Conservation (phyloP, 2,888 invertebrate species). For the Rugalucina vietnamica region DNA sequence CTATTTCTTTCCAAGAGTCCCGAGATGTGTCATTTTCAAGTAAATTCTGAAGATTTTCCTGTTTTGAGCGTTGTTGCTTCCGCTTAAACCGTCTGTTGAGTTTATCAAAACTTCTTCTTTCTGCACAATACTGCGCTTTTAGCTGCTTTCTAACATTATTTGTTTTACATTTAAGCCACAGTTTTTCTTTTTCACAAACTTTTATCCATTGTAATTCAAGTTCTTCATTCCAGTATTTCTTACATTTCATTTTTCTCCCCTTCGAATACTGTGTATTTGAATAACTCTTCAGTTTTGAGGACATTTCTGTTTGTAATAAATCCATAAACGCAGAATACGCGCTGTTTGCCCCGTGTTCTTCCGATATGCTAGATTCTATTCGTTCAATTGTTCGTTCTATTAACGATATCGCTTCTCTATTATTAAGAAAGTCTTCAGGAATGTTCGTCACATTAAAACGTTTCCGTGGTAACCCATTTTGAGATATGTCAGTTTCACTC, state of each 20-base stretch:
- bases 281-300: too few relatives aligned
- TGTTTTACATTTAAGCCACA: neutral
- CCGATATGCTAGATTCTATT: neutral
- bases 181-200: neutral
- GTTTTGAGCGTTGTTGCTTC: neutral
- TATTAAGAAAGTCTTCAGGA: neutral
- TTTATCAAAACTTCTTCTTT: neutral
- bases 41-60: neutral
- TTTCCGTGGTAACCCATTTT: neutral
- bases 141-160: neutral
- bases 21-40: neutral
- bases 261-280: too few relatives aligned
- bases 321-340: too few relatives aligned
- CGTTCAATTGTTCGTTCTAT: neutral
- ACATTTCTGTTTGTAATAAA: too few relatives aligned
- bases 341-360: neutral
- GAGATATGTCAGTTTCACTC: neutral
- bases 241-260: too few relatives aligned
- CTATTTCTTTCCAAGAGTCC: slow-evolving; percentile 5
- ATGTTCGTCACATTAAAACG: neutral
- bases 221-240: neutral
- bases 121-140: neutral
- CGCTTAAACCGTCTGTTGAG: neutral
- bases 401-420: neutral
- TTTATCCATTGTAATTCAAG: neutral